phyloP scores from a whole-genome alignment of 2,113 vertebrate genomes.

The Zosterops japonicus region DNA sequence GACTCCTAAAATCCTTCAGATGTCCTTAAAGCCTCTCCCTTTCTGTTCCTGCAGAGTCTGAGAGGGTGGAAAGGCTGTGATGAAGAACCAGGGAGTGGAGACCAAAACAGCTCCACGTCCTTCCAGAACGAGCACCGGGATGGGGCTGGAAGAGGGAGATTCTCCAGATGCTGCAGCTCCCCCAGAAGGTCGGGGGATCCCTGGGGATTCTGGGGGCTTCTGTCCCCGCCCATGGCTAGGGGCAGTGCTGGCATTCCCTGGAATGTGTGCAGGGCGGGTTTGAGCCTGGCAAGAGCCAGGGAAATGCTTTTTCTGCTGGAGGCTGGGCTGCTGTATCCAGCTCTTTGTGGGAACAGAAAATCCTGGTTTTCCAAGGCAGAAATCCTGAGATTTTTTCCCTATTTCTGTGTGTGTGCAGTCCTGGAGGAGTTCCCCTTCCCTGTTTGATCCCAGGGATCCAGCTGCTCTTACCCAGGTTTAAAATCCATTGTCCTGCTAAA shows the following conservation, averaged over 20 bases:
- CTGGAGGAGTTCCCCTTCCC: background rate
- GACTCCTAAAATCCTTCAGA: background rate
- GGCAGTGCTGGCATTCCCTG: background rate
- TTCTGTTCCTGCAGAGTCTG: background rate
- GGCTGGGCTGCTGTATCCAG: accelerated
- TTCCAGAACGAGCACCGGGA: background rate
- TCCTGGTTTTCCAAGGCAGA: background rate
- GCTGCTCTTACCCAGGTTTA: background rate
- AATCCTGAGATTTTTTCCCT: background rate
- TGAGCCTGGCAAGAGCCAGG: background rate
- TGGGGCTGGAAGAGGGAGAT: slow-evolving; percentile 55
- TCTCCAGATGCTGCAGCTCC: background rate
- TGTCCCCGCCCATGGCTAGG: background rate
- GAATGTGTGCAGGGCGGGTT: background rate
- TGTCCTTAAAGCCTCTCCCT: background rate
- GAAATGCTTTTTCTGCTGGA: accelerated
- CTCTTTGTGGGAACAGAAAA: background rate
- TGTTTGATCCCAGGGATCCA: background rate
- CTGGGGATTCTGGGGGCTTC: background rate
- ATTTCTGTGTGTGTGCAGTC: accelerated
- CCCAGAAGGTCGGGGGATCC: background rate
- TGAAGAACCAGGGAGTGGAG: slow-evolving; percentile 79
- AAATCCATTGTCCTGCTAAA: background rate
- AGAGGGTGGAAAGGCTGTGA: background rate
- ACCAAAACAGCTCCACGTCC: slow-evolving; percentile 50